Conservation (phyloP, 2,888 invertebrate species). For the Ochropacha duplaris region DNA sequence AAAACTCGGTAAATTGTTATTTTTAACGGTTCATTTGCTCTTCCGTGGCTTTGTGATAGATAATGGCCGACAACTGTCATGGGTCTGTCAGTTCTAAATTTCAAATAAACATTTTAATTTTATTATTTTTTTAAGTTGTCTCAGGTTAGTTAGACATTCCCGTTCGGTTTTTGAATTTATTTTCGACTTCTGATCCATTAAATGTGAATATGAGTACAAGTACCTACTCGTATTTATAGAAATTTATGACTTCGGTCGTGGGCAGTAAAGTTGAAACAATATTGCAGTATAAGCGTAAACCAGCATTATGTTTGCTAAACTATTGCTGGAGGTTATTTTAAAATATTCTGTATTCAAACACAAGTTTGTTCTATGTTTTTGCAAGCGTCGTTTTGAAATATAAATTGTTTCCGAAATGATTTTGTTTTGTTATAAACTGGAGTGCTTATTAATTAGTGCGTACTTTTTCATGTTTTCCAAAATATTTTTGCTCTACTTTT, state of each 20-base stretch:
- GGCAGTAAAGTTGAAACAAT: background rate
- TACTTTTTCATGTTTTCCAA: too few species aligned
- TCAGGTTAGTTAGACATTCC: conserved; percentile 24
- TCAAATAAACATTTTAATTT: conserved; percentile 70
- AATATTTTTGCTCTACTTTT: too few species aligned
- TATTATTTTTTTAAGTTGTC: conserved; percentile 52
- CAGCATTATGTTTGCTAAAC: background rate
- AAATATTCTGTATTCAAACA: background rate
- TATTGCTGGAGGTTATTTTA: background rate
- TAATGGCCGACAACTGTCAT: conserved; percentile 77
- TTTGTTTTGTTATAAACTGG: too few species aligned
- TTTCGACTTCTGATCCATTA: too few species aligned
- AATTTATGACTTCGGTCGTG: background rate
- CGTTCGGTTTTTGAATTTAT: conserved; percentile 14
- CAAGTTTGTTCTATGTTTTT: background rate
- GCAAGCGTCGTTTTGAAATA: background rate
- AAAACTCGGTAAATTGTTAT: conserved; percentile 68
- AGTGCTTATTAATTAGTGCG: too few species aligned
- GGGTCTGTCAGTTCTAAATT: conserved; percentile 71
- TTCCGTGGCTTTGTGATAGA: conserved; percentile 54
- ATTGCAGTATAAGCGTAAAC: background rate
- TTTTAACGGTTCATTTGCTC: conserved; percentile 74
- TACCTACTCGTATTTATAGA: background rate
- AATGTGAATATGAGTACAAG: background rate
- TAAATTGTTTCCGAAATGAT: background rate